phyloP scores from a whole-genome alignment of 2,113 vertebrate genomes.

The Vulpes vulpes region DNA sequence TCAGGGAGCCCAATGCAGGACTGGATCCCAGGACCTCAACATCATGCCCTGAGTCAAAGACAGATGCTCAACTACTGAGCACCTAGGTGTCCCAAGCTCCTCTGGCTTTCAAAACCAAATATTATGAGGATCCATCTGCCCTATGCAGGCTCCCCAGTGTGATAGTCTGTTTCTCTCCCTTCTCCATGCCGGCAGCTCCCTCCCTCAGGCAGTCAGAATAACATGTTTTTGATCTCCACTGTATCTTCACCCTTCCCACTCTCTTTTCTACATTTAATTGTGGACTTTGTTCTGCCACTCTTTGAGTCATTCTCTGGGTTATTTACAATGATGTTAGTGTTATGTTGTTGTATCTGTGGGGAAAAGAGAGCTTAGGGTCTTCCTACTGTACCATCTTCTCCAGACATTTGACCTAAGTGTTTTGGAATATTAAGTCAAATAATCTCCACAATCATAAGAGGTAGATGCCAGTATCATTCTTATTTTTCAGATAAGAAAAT shows the following conservation, averaged over 20 bases:
- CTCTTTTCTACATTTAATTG: not conserved
- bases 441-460: not conserved
- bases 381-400: not conserved
- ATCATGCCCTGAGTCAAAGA: too few relatives aligned
- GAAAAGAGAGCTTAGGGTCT: not conserved
- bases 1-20: too few relatives aligned
- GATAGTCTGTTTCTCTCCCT: not conserved
- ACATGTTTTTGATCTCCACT: not conserved
- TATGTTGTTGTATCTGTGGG: not conserved
- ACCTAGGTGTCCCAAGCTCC: too few relatives aligned
- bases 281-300: not conserved
- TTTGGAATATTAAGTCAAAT: not conserved
- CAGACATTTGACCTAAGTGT: not conserved
- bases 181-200: not conserved
- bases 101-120: not conserved
- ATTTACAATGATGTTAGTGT: not conserved
- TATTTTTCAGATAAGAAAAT: not conserved
- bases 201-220: not conserved
- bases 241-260: not conserved
- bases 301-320: not conserved
- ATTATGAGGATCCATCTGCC: not conserved
- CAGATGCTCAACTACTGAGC: too few relatives aligned
- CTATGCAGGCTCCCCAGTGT: not conserved
- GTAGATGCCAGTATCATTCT: not conserved
- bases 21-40: too few relatives aligned